phyloP scores from a whole-genome alignment of 2,113 vertebrate species.

The Canis aureus region DNA sequence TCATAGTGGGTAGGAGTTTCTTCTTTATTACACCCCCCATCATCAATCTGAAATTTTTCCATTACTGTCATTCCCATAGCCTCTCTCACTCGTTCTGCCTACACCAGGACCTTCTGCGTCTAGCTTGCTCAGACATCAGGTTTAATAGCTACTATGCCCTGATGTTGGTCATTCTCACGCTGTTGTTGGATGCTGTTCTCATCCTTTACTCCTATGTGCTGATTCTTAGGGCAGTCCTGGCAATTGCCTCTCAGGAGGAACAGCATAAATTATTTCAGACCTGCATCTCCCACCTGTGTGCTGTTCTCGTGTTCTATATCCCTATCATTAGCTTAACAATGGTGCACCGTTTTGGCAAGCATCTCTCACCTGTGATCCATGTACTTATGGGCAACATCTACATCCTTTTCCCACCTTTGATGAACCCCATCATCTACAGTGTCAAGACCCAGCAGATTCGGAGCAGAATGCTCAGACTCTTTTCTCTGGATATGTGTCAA shows the following conservation, averaged over 20 bases:
- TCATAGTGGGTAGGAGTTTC: constrained; percentile 57
- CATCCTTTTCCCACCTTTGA: constrained; percentile 66
- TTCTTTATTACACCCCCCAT: constrained; percentile 56
- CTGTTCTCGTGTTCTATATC: constrained; percentile 49
- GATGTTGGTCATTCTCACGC: constrained; percentile 28
- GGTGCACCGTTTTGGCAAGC: constrained; percentile 61
- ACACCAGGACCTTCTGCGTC: constrained; percentile 56
- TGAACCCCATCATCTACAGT: constrained; percentile 73
- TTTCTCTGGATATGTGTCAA: constrained; percentile 28
- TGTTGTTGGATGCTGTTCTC: constrained; percentile 61
- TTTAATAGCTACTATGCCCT: constrained; percentile 35
- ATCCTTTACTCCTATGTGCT: constrained; percentile 46
- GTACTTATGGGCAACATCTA: constrained; percentile 71
- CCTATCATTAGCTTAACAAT: constrained; percentile 64
- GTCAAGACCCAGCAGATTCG: constrained; percentile 66
- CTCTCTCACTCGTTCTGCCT: constrained; percentile 73
- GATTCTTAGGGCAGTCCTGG: constrained; percentile 67
- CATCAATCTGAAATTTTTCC: constrained; percentile 49
- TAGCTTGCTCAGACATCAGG: neutral
- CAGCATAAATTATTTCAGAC: constrained; percentile 58
- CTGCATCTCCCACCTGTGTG: constrained; percentile 62
- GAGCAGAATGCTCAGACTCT: constrained; percentile 32
- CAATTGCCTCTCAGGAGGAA: constrained; percentile 45
- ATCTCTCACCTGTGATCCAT: constrained; percentile 39
- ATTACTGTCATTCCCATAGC: constrained; percentile 42